Evolutionary conservation across 2,113 vertebrate genomes (phyloP), one percentile per base, ranked within the genome.

Genomic region (Megalops atlanticus): DNA sequence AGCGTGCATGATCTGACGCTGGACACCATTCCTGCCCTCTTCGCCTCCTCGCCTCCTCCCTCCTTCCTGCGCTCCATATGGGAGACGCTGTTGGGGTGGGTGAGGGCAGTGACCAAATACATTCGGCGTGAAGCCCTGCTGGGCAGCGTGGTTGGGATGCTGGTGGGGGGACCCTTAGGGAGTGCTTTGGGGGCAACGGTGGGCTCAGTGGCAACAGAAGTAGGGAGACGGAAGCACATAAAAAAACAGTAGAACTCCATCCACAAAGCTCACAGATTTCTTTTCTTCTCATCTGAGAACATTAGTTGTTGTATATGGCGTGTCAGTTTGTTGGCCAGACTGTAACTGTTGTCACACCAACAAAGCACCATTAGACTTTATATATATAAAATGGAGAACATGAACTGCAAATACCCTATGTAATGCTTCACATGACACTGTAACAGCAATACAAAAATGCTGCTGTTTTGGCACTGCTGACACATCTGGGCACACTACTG

Each of bases 161-260:
- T 95, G 52, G 89, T 94, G 0, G 94, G 94, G 2, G 94, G 94
- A 54, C 85, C 89, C 0, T 10, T 85, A 1, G 93, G 93, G 12
- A 88, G 91, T 8, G 84, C 87, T 77, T 39, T 94, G 77, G 94
- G 93, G 1, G 90, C 92, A 81, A 89, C 93, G 0, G 92, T 94
- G 78, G 93, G 94, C 1, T 94, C 93, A 0, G 90, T 94, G 79
- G 94, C 91, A 4, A 93, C 91, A 0, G 94, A 95, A 76, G 89
- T 95, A 84, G 84, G 86, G 15, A 89, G 89, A 76, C 87, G 94
- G 35, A 93, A 91, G 80, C 86, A 89, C 85, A 39, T 0, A 85
- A 92, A 85, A 43, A 43, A 79, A 75, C 74, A 82, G 2, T 86
- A 78, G 78, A 75, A 33, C 36, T 47, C 12, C 27, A 1, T 15